Percentiles rank a stretch among this genome's conserved stretches.
Conservation (phyloP, 2,888 invertebrate genomes). For the Trichogramma evanescens region DNA sequence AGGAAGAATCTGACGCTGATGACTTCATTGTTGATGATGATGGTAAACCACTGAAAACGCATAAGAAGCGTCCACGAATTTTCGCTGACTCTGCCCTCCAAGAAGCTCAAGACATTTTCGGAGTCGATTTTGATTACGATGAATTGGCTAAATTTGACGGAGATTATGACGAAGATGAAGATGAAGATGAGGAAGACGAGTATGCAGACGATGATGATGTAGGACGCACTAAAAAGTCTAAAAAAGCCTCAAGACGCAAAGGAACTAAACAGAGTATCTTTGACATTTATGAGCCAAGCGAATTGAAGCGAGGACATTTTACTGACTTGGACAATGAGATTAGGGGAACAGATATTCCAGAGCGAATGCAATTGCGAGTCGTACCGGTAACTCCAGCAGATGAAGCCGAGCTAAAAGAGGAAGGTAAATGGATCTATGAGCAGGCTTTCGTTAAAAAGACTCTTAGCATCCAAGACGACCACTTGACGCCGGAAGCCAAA, state of each 20-base stretch:
- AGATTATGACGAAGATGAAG: slow-evolving; percentile 78
- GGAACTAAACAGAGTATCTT: slow-evolving; percentile 80
- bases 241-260: slow-evolving; percentile 70
- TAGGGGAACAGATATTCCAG: slow-evolving; percentile 80
- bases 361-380: slow-evolving; percentile 85
- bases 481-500: slow-evolving; percentile 50
- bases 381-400: slow-evolving; percentile 77
- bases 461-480: slow-evolving; percentile 70
- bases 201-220: slow-evolving; percentile 66
- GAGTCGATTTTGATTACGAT: slow-evolving; percentile 95
- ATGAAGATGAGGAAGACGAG: slow-evolving; percentile 73
- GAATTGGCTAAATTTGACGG: slow-evolving; percentile 83
- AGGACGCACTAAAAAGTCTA: slow-evolving; percentile 57
- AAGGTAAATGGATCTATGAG: slow-evolving; percentile 96
- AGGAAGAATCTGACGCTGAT: slow-evolving; percentile 81
- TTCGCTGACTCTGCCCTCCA: slow-evolving; percentile 86
- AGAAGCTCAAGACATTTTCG: slow-evolving; percentile 98
- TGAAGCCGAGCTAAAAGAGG: slow-evolving; percentile 83
- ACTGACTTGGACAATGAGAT: slow-evolving; percentile 90
- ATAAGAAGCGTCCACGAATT: slow-evolving; percentile 72
- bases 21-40: slow-evolving; percentile 98
- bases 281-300: slow-evolving; percentile 95
- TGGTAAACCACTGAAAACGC: slow-evolving; percentile 60
- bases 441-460: slow-evolving; percentile 82
- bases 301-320: slow-evolving; percentile 91